These are phyloP conservation scores for Drosophila funebris DNA, from an alignment of 1,140 invertebrate genomes.

Conservation along the genomic window DNA sequence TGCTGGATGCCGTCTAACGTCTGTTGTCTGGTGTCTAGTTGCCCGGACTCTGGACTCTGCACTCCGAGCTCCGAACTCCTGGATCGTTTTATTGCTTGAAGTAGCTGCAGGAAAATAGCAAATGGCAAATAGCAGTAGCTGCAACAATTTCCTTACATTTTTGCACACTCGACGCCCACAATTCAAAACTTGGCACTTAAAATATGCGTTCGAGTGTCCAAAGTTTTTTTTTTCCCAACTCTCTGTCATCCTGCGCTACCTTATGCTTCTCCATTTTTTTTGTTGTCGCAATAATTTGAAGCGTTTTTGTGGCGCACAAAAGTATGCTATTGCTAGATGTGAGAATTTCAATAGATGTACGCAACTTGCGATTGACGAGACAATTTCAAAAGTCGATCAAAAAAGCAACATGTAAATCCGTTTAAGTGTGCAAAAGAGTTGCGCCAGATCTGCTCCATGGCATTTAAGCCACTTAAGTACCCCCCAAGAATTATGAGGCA, in stretches of 20 bases:
- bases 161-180: slow-evolving; percentile 44
- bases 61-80: not conserved
- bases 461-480: slow-evolving; percentile 41
- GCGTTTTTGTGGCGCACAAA: slow-evolving; percentile 46
- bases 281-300: slow-evolving; percentile 48
- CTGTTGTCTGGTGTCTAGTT: slow-evolving; percentile 17
- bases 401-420: slow-evolving; percentile 38
- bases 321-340: slow-evolving; percentile 46
- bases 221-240: slow-evolving; percentile 20
- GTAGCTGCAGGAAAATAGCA: slow-evolving; percentile 50
- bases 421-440: slow-evolving; percentile 52
- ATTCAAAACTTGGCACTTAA: slow-evolving; percentile 72
- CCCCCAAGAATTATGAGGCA: slow-evolving; percentile 38
- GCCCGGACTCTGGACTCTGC: not conserved
- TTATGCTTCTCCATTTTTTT: not conserved
- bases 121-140: slow-evolving; percentile 68
- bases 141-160: slow-evolving; percentile 70
- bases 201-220: slow-evolving; percentile 63
- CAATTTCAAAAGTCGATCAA: slow-evolving; percentile 66
- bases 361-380: slow-evolving; percentile 32
- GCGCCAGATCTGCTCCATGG: slow-evolving; percentile 26
- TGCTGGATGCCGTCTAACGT: slow-evolving; percentile 3
- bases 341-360: not conserved
- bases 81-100: slow-evolving; percentile 59
- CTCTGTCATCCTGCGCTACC: not conserved